Conservation (phyloP, 1,140 invertebrate genomes). For the Trialeurodes vaporariorum region DNA sequence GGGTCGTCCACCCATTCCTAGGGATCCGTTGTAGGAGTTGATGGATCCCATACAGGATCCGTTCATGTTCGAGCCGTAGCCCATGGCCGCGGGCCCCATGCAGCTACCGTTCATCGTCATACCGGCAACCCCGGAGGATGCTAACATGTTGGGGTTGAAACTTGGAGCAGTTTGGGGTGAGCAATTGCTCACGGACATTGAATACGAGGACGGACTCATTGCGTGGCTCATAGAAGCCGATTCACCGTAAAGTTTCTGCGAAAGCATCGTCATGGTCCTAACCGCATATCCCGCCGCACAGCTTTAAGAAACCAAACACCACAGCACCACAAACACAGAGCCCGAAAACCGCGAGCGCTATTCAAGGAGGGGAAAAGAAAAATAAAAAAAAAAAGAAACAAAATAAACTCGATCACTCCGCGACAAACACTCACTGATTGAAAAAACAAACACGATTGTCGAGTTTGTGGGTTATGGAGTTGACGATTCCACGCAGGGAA, state of each 20-base stretch:
- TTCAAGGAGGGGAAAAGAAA: not conserved
- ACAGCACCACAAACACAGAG: not conserved
- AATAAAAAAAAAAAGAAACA: constrained; percentile 1
- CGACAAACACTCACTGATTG: constrained; percentile 17
- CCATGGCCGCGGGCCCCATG: constrained; percentile 22
- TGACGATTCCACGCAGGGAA: not conserved
- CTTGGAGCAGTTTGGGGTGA: constrained; percentile 47
- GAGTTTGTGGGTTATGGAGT: constrained; percentile 4
- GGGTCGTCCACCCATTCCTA: constrained; percentile 32
- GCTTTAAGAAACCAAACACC: not conserved
- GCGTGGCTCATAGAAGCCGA: constrained; percentile 36
- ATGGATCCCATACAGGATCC: constrained; percentile 34
- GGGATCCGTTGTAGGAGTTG: constrained; percentile 47
- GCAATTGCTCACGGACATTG: constrained; percentile 48
- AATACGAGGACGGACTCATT: constrained; percentile 41
- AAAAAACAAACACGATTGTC: constrained; percentile 24
- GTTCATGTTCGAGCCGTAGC: constrained; percentile 16
- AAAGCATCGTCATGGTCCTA: constrained; percentile 32
- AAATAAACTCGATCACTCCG: not conserved
- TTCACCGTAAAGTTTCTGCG: constrained; percentile 42
- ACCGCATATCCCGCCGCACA: not conserved
- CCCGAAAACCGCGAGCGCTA: not conserved
- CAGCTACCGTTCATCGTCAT: constrained; percentile 36
- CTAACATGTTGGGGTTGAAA: constrained; percentile 47
- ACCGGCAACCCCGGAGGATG: constrained; percentile 44